Conservation (phyloP, 2,888 invertebrate genomes). For the Stenurella melanura region DNA sequence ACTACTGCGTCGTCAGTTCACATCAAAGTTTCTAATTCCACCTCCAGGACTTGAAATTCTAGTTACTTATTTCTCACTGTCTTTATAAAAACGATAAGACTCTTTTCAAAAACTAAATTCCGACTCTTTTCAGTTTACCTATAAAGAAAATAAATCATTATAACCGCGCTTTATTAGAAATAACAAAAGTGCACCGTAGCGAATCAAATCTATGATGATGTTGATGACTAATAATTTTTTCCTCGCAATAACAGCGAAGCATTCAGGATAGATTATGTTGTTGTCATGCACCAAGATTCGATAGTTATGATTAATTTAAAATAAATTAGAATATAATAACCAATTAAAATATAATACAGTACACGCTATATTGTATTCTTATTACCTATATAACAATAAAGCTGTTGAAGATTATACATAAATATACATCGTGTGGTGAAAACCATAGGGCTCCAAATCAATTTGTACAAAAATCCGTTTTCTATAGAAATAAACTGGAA, state of each 20-base stretch:
- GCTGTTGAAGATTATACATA: neutral
- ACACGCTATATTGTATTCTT: neutral
- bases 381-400: neutral
- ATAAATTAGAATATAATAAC: constrained; percentile 1
- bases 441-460: no score
- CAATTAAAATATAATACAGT: neutral
- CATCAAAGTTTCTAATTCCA: no score
- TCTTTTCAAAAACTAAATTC: neutral
- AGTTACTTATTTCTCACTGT: neutral
- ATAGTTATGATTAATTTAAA: neutral
- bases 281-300: neutral
- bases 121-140: no score
- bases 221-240: neutral
- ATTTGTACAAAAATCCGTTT: no score
- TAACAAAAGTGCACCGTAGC: neutral
- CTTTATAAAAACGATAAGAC: neutral
- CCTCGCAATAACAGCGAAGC: neutral
- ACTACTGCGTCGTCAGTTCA: no score
- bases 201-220: neutral
- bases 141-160: neutral
- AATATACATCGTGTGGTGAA: neutral
- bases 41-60: no score
- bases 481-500: no score
- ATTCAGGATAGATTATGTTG: neutral
- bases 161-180: neutral